Percentiles rank a stretch among this genome's conserved stretches.
Evolutionary conservation across 2,113 vertebrate species (phyloP).

Genomic region (Dryoscopus gambensis): DNA sequence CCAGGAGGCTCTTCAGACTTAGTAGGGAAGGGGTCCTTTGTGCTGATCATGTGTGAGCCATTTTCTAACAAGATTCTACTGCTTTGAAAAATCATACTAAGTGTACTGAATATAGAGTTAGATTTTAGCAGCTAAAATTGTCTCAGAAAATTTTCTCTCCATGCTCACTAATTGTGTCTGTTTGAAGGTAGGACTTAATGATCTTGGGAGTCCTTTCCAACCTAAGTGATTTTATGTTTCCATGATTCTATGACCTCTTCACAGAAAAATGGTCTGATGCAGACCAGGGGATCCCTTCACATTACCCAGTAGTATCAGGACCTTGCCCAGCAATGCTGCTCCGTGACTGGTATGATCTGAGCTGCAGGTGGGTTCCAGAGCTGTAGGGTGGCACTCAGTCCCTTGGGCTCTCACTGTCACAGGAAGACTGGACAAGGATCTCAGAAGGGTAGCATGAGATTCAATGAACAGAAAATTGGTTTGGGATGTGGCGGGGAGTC

Average conservation of each 20-base stretch:
- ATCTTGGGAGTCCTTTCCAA: background rate
- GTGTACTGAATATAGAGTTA: background rate
- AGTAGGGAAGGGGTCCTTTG: background rate
- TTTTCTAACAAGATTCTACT: background rate
- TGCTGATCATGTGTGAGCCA: background rate
- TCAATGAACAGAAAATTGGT: background rate
- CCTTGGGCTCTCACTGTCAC: background rate
- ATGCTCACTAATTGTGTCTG: background rate
- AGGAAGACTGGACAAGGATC: background rate
- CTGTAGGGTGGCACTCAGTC: background rate
- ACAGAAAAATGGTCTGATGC: background rate
- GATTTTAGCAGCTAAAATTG: background rate
- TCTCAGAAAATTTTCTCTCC: background rate
- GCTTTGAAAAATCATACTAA: background rate
- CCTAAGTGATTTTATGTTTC: background rate
- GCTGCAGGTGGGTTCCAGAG: background rate
- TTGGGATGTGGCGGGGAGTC: fast-evolving
- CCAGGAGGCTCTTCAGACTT: background rate
- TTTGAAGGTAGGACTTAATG: background rate
- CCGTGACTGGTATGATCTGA: background rate
- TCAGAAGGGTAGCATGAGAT: background rate
- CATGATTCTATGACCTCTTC: background rate
- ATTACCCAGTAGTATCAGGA: background rate
- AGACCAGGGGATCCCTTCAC: background rate
- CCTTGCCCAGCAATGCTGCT: background rate